Conservation (phyloP, 2,888 invertebrate species). For the Tinea semifulvella region DNA sequence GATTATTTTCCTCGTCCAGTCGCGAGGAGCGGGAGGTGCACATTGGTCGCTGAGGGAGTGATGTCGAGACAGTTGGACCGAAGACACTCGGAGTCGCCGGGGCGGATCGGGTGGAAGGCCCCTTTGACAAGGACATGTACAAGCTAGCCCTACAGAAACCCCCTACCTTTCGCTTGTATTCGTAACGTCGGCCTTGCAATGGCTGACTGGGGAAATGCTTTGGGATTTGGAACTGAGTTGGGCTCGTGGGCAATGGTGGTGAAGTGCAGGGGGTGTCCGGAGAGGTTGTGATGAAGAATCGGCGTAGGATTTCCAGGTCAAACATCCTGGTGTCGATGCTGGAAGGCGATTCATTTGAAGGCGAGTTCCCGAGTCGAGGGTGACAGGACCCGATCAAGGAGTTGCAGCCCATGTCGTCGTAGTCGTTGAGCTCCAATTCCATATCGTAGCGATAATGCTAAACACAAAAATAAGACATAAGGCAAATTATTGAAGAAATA, state of each 20-base stretch:
- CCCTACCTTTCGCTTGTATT: constrained; percentile 36
- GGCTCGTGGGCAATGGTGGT: constrained; percentile 85
- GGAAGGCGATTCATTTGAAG: constrained; percentile 37
- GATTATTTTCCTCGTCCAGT: constrained; percentile 68
- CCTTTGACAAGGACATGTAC: constrained; percentile 71
- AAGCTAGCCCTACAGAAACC: constrained; percentile 71
- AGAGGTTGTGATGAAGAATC: constrained; percentile 34
- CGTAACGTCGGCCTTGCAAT: constrained; percentile 38
- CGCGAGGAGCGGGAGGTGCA: constrained; percentile 51
- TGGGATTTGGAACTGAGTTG: constrained; percentile 77
- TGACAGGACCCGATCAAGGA: constrained; percentile 34
- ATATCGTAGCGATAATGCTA: constrained; percentile 48
- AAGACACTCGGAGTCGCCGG: constrained; percentile 81
- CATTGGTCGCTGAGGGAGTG: constrained; percentile 65
- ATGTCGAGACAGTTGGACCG: constrained; percentile 63
- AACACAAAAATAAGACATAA: background rate
- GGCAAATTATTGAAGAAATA: constrained; percentile 2
- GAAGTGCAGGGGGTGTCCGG: constrained; percentile 59
- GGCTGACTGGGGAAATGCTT: constrained; percentile 68
- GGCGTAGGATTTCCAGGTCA: constrained; percentile 39
- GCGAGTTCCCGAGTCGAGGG: constrained; percentile 45
- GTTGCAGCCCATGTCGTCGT: constrained; percentile 44
- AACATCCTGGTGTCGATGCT: constrained; percentile 34
- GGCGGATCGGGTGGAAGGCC: constrained; percentile 74
- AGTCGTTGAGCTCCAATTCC: constrained; percentile 49